A percentile compares a stretch with the other conserved stretches of the same genome.
Evolutionary conservation across 2,888 invertebrate species (phyloP).

Genomic region (Lithophane socia): DNA sequence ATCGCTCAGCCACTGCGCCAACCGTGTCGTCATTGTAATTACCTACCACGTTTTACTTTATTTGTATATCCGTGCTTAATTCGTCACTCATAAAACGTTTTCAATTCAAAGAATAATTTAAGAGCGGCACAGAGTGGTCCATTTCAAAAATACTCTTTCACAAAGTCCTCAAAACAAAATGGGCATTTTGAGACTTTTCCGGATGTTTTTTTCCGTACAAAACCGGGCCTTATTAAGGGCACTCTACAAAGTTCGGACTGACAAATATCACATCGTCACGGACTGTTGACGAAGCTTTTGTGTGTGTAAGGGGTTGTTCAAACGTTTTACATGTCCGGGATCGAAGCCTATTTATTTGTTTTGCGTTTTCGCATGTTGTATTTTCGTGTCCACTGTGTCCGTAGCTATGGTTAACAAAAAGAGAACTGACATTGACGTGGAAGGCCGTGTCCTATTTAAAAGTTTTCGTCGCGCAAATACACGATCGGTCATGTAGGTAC

Average conservation of each 20-base stretch:
- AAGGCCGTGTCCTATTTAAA: no score
- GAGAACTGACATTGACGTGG: background rate
- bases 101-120: background rate
- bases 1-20: no score
- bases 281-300: constrained; percentile 59
- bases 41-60: background rate
- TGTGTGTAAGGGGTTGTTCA: constrained; percentile 15
- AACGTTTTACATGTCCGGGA: constrained; percentile 44
- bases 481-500: no score
- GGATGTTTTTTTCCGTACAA: constrained; percentile 8
- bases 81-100: background rate
- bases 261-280: constrained; percentile 58
- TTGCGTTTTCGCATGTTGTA: constrained; percentile 7
- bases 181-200: constrained; percentile 13
- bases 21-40: background rate
- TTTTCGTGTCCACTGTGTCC: background rate
- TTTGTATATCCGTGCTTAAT: background rate
- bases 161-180: constrained; percentile 14
- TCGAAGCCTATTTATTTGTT: constrained; percentile 32
- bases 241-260: constrained; percentile 57
- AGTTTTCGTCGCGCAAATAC: no score
- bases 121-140: background rate
- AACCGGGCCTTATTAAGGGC: constrained; percentile 34
- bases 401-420: background rate
- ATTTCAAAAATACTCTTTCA: constrained; percentile 14